Evolutionary conservation across 2,797 vertebrate species (phyloP).

Genomic region (Botia almorhae): DNA sequence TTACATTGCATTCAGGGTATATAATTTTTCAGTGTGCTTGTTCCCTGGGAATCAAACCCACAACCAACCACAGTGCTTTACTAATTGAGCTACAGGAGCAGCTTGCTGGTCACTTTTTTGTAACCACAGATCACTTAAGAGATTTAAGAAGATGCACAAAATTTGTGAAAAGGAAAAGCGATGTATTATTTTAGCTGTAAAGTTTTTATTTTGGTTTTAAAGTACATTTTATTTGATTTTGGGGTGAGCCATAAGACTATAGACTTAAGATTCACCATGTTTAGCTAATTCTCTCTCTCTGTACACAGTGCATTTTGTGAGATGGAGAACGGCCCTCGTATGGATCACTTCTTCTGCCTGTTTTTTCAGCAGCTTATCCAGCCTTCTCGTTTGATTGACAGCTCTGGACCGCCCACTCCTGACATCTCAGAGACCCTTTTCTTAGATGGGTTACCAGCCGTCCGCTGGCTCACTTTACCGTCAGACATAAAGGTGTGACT

Average conservation of each 20-base stretch:
- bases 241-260: too few relatives aligned
- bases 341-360: conserved; percentile 96
- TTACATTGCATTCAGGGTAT: too few relatives aligned
- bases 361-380: conserved; percentile 93
- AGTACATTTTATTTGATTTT: not conserved
- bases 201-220: not conserved
- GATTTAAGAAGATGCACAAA: too few relatives aligned
- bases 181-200: too few relatives aligned
- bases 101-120: too few relatives aligned
- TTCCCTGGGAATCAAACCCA: too few relatives aligned
- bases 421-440: conserved; percentile 78
- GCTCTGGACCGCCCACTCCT: conserved; percentile 51
- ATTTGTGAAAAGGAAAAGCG: too few relatives aligned
- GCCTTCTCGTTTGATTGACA: conserved; percentile 72
- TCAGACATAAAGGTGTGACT: conserved; percentile 85
- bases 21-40: too few relatives aligned
- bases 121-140: too few relatives aligned
- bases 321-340: conserved; percentile 78
- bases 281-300: conserved; percentile 4
- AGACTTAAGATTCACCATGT: too few relatives aligned
- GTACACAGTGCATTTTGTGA: conserved; percentile 86
- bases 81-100: too few relatives aligned
- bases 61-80: too few relatives aligned
- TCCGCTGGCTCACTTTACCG: conserved; percentile 89
- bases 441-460: conserved; percentile 85